Evolutionary conservation across 2,113 vertebrate genomes (phyloP), one percentile per base, ranked within the genome.

Genomic region (Sterna hirundo): DNA sequence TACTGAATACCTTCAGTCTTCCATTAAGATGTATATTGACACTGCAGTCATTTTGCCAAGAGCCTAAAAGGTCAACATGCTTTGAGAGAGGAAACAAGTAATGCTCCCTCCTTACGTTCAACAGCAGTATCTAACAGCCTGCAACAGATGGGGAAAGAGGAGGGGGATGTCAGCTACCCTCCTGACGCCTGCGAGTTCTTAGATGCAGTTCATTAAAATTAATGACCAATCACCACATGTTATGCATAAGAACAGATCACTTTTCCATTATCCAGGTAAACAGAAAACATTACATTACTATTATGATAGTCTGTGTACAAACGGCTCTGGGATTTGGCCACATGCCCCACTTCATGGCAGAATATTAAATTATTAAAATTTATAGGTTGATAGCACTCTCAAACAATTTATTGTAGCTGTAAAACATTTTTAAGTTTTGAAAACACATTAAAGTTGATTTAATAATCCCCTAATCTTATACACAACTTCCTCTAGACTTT

Each of bases 361-460:
- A 97, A 94, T 97, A 85, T 96, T 97, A 97, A 98, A 97, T 98
- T 98, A 98, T 97, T 98, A 96, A 98, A 97, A 97, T 97, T 47
- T 98, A 97, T 97, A 88, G 38, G 90, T 96, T 97, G 95, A 98
- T 98, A 96, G 57, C 61, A 93, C 64, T 90, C 44, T 97, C 38
- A 64, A 96, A 79, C 47, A 98, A 97, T 97, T 98, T 98, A 98
- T 98, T 98, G 87, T 92, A 96, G 92, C 70, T 96, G 65, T 96
- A 97, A 97, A 97, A 91, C 82, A 93, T 97, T 98, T 98, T 96
- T 96, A 98, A 97, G 79, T 97, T 98, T 97, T 96, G 86, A 97
- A 98, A 98, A 97, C 85, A 97, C 86, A 97, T 92, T 96, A 97
- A 98, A 97, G 55, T 97, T 98, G 93, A 98, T 98, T 98, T 98